Percentiles rank a stretch among this genome's conserved stretches.
Conservation (phyloP, 1,140 invertebrate genomes). For the Drosophila pectinifera region DNA sequence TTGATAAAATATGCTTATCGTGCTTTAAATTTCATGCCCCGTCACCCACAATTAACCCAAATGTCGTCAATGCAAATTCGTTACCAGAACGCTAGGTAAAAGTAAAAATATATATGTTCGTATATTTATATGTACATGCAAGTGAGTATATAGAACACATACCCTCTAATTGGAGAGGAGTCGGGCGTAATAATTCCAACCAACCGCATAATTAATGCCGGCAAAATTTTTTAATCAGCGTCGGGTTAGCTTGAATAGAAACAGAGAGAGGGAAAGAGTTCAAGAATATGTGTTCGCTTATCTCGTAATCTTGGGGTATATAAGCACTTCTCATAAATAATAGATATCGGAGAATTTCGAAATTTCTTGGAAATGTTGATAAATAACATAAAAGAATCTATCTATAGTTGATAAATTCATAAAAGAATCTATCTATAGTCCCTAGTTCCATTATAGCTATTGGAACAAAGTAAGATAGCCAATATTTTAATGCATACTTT, state of each 20-base stretch:
- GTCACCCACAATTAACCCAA: slow-evolving; percentile 71
- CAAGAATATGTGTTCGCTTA: not conserved
- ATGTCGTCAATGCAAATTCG: slow-evolving; percentile 47
- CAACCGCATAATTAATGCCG: slow-evolving; percentile 48
- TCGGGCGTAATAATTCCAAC: slow-evolving; percentile 30
- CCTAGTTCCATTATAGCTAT: no score
- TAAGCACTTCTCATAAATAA: not conserved
- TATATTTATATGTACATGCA: no score
- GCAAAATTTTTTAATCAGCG: slow-evolving; percentile 35
- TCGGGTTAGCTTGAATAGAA: not conserved
- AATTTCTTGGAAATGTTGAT: no score
- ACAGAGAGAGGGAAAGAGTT: not conserved
- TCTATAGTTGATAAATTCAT: no score
- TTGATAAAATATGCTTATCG: slow-evolving; percentile 36
- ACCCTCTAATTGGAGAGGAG: slow-evolving; percentile 20
- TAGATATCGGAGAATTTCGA: not conserved
- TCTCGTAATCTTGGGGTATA: not conserved
- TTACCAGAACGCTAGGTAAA: slow-evolving; percentile 21
- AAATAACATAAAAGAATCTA: not conserved
- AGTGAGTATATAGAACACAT: slow-evolving; percentile 6
- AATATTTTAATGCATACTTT: no score
- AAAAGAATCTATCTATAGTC: no score
- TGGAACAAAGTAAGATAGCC: no score
- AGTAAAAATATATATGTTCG: slow-evolving; percentile 24
- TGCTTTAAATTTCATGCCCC: slow-evolving; percentile 37